Base-by-base conservation (phyloP, 2,113 vertebrate species). In the Cyprinodon variegatus region DNA sequence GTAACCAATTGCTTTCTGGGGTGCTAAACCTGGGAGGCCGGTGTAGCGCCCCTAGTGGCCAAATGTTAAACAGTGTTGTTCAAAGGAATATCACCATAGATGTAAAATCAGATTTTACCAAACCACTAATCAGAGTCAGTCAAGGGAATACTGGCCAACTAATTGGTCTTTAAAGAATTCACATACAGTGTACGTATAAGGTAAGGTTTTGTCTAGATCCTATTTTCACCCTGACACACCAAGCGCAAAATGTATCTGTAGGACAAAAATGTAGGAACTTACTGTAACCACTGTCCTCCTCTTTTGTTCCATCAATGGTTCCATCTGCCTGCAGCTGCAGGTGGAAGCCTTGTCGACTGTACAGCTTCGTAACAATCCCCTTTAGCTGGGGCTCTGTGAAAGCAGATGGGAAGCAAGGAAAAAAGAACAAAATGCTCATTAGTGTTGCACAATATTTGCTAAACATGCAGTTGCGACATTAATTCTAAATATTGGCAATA, bases 351-450 rank as follows among this genome's bases (percentile, higher is more conserved):
- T 99, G 98, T 85, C 97, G 96, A 95, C 97, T 99, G 94, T 99
- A 99, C 13, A 99, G 96, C 95, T 98, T 99, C 74, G 97, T 99
- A 90, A 99, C 96, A 79, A 99, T 99, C 93, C 98, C 98, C 96
- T 99, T 99, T 91, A 99, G 96, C 94, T 99, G 97, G 94, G 98
- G 97, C 93, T 99, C 98, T 99, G 95, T 37, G 93, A 75, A 69
- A n/a, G 61, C 61, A 86, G 13, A 81, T n/a, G 64, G 70, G 41
- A 43, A 57, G 81, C 67, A 43, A 11, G 93, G 46, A 85, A 48
- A 74, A 57, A 61, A 48, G 65, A 41, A 80, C 2, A 46, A 50
- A 63, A 20, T 57, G 50, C 17, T n/a, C 50, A 57, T 20, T 57
- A n/a, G 17, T 9, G 20, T 57, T 57, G 20, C 2, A 20, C 50